phyloP scores from a whole-genome alignment of 2,888 invertebrate genomes.

The Chesias legatella region DNA sequence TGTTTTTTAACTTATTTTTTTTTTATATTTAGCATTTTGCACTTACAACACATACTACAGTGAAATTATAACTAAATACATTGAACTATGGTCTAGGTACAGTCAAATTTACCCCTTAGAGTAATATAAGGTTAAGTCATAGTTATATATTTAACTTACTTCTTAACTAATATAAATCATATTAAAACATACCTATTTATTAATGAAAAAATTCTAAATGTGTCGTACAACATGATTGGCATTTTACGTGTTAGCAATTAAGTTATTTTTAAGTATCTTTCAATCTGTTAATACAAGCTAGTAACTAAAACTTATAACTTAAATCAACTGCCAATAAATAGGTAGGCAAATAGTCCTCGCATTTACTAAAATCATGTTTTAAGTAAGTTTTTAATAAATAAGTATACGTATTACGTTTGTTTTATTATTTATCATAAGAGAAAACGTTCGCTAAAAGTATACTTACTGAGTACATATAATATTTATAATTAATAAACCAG shows the following conservation, averaged over 20 bases:
- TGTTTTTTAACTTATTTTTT: too few relatives aligned
- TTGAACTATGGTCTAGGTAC: not conserved
- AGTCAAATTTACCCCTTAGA: conserved; percentile 8
- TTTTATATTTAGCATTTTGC: too few relatives aligned
- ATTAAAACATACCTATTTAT: conserved; percentile 42
- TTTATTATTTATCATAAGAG: conserved; percentile 6
- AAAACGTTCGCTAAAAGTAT: too few relatives aligned
- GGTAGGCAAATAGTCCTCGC: conserved; percentile 60
- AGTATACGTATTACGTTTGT: conserved; percentile 29
- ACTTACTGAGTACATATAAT: not conserved
- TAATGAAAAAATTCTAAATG: conserved; percentile 31
- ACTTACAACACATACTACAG: too few relatives aligned
- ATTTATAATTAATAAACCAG: too few relatives aligned
- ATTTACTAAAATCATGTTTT: conserved; percentile 51
- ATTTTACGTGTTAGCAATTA: conserved; percentile 57
- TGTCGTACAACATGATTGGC: conserved; percentile 75
- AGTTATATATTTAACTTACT: conserved; percentile 6
- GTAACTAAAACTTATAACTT: conserved; percentile 40
- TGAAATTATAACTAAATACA: too few relatives aligned
- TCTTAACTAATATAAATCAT: not conserved
- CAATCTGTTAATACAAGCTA: conserved; percentile 38
- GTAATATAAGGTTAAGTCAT: conserved; percentile 27
- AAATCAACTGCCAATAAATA: conserved; percentile 64
- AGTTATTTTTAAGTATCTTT: conserved; percentile 49
- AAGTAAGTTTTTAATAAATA: conserved; percentile 32